These are phyloP conservation scores for Tipula lateralis DNA, from an alignment of 2,888 invertebrate species.

Conservation along the genomic window DNA sequence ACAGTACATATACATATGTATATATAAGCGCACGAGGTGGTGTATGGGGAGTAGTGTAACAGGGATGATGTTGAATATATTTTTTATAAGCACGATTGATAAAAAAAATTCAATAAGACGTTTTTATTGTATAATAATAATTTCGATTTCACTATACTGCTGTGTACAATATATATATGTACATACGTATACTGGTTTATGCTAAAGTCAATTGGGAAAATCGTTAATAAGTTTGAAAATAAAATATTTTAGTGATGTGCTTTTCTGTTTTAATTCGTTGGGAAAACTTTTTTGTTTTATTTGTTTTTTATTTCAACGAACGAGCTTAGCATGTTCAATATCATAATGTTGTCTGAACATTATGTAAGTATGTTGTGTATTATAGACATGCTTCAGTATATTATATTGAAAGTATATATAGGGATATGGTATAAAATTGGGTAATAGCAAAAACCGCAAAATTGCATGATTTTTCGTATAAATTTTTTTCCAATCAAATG, in stretches of 20 bases:
- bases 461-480: neutral
- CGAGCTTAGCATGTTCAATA: constrained; percentile 19
- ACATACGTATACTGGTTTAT: neutral
- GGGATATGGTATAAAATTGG: neutral
- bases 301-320: neutral
- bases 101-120: constrained; percentile 11
- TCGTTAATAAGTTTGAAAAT: constrained; percentile 6
- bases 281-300: neutral
- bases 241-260: neutral
- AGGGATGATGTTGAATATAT: neutral
- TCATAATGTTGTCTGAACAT: neutral
- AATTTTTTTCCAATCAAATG: constrained; percentile 14
- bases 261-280: neutral
- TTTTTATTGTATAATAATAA: neutral
- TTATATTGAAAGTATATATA: neutral
- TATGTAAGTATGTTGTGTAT: neutral
- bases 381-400: neutral
- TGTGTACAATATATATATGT: neutral
- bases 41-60: too few species aligned
- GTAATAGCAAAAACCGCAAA: constrained; percentile 1
- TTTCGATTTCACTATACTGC: constrained; percentile 24
- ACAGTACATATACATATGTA: too few species aligned
- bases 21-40: neutral
- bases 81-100: neutral
- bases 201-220: neutral